Base-by-base conservation (phyloP, 2,888 invertebrate genomes). In the Brachyptera putata region DNA sequence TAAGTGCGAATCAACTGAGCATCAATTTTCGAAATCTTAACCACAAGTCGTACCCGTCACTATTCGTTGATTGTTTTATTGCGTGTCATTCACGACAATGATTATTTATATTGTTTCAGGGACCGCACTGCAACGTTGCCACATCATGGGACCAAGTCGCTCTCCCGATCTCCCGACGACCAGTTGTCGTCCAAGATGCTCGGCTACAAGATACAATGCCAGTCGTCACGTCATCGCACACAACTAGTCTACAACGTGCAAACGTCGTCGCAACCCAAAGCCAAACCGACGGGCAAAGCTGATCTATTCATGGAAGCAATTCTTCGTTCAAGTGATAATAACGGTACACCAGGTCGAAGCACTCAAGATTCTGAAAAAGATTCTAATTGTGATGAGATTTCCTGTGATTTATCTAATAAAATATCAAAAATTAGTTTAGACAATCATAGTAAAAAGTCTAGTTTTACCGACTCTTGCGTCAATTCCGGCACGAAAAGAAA, bases 301-400 rank as follows among this genome's bases (percentile, higher is more conserved):
- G 80, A 82, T 66, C 71, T 79, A 56, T 67, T 82, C 61, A 69
- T 82, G 58, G 80, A 80, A 64, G 82, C 82, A 57, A 81, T 82
- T 64, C 74, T 82, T 68, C 73, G 80, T 26, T 77, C 79, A 57
- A 78, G 75, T 65, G 74, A 73, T 65, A 74, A 75, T 55, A 70
- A 70, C 60, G 18, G 11, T 5, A 5, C 34, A 11, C 34, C 34
- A 5, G 7, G 7, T 11, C 5, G 7, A 5, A 21, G 4, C 13
- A n/a, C n/a, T n/a, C n/a, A n/a, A n/a, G n/a, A n/a, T 30, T 5
- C 30, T 30, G 9, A 43, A 16, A 43, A 14, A 3, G 21, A 21
- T 21, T 4, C 39, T 5, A 43, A 11, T n/a, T 14, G 21, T 18
- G 18, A 34, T 21, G 53, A 53, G 18, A 18, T 36, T 16, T 16